Conservation (phyloP, 2,797 vertebrate genomes). For the Paramormyrops hopkinsi region DNA sequence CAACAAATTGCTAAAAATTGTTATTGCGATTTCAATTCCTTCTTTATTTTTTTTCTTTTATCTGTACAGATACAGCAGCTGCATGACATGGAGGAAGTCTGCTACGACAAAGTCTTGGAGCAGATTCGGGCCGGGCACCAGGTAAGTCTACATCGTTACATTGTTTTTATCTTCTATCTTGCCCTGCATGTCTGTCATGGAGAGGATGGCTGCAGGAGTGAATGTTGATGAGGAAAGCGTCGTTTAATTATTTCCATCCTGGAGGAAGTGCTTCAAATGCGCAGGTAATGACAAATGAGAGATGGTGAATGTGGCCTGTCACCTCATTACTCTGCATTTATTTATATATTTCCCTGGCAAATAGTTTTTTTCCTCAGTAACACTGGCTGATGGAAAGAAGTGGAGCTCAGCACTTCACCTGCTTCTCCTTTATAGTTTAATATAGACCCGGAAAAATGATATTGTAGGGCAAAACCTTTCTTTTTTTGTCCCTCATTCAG, state of each 20-base stretch:
- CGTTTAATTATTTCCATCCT: background rate
- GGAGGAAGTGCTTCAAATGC: background rate
- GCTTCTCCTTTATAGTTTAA: background rate
- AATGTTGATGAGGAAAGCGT: background rate
- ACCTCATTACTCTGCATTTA: background rate
- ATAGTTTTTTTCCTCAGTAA: background rate
- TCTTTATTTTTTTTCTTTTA: background rate
- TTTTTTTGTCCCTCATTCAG: background rate
- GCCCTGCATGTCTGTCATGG: background rate
- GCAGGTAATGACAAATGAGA: background rate
- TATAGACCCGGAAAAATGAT: constrained; percentile 2
- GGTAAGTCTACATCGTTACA: constrained; percentile 55
- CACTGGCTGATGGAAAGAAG: background rate
- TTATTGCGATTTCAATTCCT: background rate
- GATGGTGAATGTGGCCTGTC: background rate
- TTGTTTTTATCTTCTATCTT: background rate
- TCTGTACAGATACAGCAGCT: constrained; percentile 69
- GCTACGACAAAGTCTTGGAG: constrained; percentile 86
- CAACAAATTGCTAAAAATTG: background rate
- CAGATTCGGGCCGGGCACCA: constrained; percentile 90
- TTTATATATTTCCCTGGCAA: background rate
- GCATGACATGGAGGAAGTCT: constrained; percentile 93
- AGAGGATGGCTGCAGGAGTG: background rate
- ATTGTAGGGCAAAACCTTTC: background rate
- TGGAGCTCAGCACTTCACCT: background rate